Base-by-base conservation (phyloP, 2,113 vertebrate species). In the Hypomesus transpacificus region DNA sequence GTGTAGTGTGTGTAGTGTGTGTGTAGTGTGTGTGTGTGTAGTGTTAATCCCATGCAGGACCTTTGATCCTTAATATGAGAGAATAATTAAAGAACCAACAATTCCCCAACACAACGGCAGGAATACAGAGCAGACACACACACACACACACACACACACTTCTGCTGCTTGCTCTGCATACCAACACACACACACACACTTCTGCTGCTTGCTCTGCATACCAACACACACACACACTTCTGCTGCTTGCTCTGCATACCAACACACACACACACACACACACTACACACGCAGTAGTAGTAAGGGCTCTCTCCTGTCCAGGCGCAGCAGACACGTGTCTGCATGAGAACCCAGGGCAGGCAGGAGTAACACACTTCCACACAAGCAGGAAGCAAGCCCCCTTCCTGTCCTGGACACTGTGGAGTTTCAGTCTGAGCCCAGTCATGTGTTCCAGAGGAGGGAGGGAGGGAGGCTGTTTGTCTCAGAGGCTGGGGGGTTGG, bases 1-100 rank as follows among this genome's bases (percentile, higher is more conserved):
- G 74, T 34, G 39, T 20, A n/a, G 77, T 65, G 90, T 87, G 89
- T 90, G 85, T 84, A 80, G 88, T 88, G 85, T 82, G n/a, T n/a
- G n/a, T n/a, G n/a, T n/a, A n/a, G n/a, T 56, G 74, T 34, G 39
- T 20, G 77, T 65, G 90, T 87, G 89, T 90, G 85, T 84, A 80
- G 88, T 88, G 85, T 82, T 75, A 87, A 86, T 86, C 74, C 76
- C n/a, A n/a, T 77, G 80, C 87, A 77, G 78, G 85, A 90, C 89
- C 89, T 92, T 91, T 92, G 90, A 92, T 91, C 90, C 89, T 87
- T 91, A 89, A 91, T 91, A 90, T 89, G 88, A 92, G 89, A 89
- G 91, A 92, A 92, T 92, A 91, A 92, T 92, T 92, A 91, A 92
- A 91, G 84, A 71, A 81, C 80, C 85, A 91, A 92, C 87, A 90